phyloP scores from a whole-genome alignment of 2,113 vertebrate species.

The Empidonax alnorum region DNA sequence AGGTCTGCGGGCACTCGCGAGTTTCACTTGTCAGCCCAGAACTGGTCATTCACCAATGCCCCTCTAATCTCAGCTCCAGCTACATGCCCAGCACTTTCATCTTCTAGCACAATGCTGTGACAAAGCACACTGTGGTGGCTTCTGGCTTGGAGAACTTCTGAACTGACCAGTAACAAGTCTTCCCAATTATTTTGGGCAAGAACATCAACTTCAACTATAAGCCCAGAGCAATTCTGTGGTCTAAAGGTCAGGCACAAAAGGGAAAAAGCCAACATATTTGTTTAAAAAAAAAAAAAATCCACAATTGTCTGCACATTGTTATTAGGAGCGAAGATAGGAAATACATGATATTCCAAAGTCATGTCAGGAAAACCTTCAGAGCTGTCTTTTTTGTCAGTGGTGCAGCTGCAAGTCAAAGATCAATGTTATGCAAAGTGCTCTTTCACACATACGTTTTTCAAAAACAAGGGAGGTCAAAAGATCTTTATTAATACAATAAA shows the following conservation, averaged over 20 bases:
- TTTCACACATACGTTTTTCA: conserved; percentile 14
- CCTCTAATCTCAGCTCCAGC: background rate
- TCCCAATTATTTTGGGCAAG: background rate
- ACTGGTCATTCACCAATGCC: rapidly evolving
- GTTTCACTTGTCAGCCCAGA: background rate
- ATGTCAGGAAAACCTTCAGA: conserved; percentile 21
- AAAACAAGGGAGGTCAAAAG: conserved; percentile 17
- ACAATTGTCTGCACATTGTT: background rate
- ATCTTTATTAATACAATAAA: conserved; percentile 31
- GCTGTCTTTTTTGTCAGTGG: background rate
- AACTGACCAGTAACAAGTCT: background rate
- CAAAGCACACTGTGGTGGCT: rapidly evolving
- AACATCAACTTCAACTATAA: background rate
- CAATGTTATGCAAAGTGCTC: background rate
- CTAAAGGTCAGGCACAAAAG: background rate
- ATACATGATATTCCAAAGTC: background rate
- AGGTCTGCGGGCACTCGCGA: rapidly evolving
- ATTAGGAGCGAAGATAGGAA: background rate
- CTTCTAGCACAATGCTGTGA: background rate
- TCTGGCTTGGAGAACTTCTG: background rate
- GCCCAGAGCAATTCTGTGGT: background rate
- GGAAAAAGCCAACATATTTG: background rate
- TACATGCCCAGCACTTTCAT: background rate
- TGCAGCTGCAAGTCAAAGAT: conserved; percentile 62
- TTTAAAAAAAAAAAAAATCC: background rate